Percentiles rank a stretch among this genome's conserved stretches.
Conservation (phyloP, 2,113 vertebrate genomes). For the Bothrops jararaca region DNA sequence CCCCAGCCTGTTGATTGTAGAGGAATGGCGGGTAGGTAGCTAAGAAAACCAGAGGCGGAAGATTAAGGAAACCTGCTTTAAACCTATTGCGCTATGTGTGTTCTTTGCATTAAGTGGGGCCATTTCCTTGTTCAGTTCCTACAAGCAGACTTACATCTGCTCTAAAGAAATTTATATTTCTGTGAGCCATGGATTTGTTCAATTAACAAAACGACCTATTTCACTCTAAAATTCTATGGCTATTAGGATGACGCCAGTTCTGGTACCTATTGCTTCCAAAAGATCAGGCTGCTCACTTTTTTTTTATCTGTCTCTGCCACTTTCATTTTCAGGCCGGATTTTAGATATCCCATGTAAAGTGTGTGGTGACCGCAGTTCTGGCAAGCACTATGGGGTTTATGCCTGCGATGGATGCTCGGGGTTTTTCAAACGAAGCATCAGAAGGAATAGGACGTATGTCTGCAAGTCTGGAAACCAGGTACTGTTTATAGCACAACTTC, state of each 20-base stretch:
- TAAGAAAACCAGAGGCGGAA: background rate
- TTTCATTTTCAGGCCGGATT: slow-evolving; percentile 84
- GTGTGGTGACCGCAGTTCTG: slow-evolving; percentile 95
- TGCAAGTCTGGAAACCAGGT: slow-evolving; percentile 99
- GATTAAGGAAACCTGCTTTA: background rate
- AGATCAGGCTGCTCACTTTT: slow-evolving; percentile 68
- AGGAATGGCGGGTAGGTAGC: background rate
- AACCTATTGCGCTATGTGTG: background rate
- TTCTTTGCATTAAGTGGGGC: background rate
- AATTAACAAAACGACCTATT: background rate
- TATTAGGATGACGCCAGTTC: slow-evolving; percentile 56
- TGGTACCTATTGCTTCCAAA: slow-evolving; percentile 63
- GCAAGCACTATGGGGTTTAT: slow-evolving; percentile 97
- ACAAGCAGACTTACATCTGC: background rate
- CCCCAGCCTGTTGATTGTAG: background rate
- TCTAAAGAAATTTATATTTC: background rate
- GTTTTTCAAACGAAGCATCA: slow-evolving; percentile 98
- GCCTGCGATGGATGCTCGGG: slow-evolving; percentile 97
- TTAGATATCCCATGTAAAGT: slow-evolving; percentile 98
- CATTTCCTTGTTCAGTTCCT: background rate
- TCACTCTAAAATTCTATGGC: background rate
- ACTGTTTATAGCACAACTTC: slow-evolving; percentile 20
- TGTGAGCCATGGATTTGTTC: background rate
- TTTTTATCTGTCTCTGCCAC: slow-evolving; percentile 25
- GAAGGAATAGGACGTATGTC: slow-evolving; percentile 94